Conservation (phyloP, 2,113 vertebrate genomes). For the Petaurus breviceps region DNA sequence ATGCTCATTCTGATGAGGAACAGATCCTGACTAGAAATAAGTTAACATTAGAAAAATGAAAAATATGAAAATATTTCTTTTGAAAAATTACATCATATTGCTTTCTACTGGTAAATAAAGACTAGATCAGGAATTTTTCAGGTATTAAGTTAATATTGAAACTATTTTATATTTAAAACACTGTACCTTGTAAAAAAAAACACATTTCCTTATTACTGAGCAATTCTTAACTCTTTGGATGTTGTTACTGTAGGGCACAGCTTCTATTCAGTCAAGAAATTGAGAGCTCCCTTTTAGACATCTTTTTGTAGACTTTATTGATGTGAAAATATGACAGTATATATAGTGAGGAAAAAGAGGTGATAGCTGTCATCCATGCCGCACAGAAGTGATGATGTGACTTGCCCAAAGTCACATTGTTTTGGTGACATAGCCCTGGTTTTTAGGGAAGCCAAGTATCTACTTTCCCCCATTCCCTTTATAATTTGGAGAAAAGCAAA, state of each 20-base stretch:
- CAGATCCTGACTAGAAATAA: not conserved
- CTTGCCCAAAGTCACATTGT: not conserved
- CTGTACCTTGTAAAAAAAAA: not conserved
- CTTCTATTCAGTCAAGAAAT: not conserved
- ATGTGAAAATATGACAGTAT: not conserved
- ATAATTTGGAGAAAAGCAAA: not conserved
- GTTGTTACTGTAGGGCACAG: not conserved
- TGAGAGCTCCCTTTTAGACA: not conserved
- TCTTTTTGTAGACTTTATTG: not conserved
- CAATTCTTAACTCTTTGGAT: not conserved
- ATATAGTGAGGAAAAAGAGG: not conserved
- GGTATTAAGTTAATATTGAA: not conserved
- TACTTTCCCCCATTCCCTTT: not conserved
- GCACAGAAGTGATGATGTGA: fast-evolving
- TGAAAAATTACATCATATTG: not conserved
- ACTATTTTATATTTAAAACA: not conserved
- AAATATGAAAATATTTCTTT: no score
- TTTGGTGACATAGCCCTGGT: not conserved
- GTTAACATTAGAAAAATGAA: not conserved
- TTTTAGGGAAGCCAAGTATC: not conserved
- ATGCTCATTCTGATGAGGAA: not conserved
- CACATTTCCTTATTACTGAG: not conserved
- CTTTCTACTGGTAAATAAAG: not conserved
- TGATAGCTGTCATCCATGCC: not conserved
- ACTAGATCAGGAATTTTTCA: not conserved